Evolutionary conservation across 1,140 invertebrate genomes (phyloP).

Genomic region (Scylla paramamosain): DNA sequence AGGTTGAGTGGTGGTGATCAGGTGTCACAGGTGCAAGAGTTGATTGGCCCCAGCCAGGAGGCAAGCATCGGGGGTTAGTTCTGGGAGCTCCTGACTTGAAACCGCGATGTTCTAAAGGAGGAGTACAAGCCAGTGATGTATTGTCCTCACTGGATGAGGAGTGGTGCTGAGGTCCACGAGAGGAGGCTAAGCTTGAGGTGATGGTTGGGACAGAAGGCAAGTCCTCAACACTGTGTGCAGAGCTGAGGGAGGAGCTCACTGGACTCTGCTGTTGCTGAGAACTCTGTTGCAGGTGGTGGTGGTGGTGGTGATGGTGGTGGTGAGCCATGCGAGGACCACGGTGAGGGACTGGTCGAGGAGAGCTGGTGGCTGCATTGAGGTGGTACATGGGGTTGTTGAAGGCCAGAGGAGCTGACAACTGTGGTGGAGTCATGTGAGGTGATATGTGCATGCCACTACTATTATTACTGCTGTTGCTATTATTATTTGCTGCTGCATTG

Average conservation of each 20-base stretch:
- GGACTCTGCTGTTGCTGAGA: constrained; percentile 71
- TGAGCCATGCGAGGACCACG: constrained; percentile 62
- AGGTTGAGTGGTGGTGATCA: constrained; percentile 76
- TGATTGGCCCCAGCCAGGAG: constrained; percentile 69
- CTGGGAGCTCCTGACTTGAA: constrained; percentile 79
- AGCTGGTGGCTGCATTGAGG: constrained; percentile 77
- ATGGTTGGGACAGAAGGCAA: constrained; percentile 67
- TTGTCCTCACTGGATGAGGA: constrained; percentile 75
- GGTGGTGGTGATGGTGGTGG: constrained; percentile 68
- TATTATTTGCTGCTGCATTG: constrained; percentile 78
- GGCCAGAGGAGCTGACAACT: constrained; percentile 85
- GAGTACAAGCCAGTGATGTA: constrained; percentile 78
- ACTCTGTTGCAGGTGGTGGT: constrained; percentile 67
- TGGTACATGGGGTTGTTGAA: constrained; percentile 93
- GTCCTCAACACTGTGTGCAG: constrained; percentile 78
- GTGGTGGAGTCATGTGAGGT: constrained; percentile 72
- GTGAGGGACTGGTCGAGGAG: constrained; percentile 71
- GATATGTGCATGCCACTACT: constrained; percentile 72
- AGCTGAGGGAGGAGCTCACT: constrained; percentile 78
- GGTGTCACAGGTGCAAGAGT: constrained; percentile 51
- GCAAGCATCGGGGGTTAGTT: constrained; percentile 79
- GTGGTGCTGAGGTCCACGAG: constrained; percentile 73
- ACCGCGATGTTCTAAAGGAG: constrained; percentile 78
- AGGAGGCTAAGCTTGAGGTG: constrained; percentile 70
- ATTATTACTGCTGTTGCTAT: constrained; percentile 78